A percentile compares a stretch with the other conserved stretches of the same genome.
Evolutionary conservation across 2,888 invertebrate genomes (phyloP).

Genomic region (Netelia virgata): DNA sequence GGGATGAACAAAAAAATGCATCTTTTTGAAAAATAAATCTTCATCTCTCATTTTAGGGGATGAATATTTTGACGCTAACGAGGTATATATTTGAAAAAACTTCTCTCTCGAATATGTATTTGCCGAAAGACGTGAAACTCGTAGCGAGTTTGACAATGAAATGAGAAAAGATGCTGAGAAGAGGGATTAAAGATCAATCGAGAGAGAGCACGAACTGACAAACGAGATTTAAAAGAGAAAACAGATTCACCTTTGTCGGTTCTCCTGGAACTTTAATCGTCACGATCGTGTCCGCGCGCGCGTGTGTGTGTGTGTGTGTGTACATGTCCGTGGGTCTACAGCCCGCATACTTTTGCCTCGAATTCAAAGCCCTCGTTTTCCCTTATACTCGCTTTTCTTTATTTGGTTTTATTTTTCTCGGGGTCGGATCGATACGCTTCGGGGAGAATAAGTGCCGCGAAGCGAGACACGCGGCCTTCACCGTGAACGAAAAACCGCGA

Average conservation of each 20-base stretch:
- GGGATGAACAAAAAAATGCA: too few relatives aligned
- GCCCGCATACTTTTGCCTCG: slow-evolving; percentile 11
- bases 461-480: slow-evolving; percentile 65
- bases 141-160: not conserved
- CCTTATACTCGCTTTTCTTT: slow-evolving; percentile 20
- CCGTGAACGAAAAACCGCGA: slow-evolving; percentile 64
- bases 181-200: not conserved
- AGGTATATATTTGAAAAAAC: too few relatives aligned
- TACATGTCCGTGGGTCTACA: too few relatives aligned
- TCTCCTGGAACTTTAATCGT: not conserved
- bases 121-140: not conserved
- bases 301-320: too few relatives aligned
- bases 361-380: slow-evolving; percentile 17
- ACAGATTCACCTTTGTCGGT: not conserved
- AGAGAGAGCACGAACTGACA: not conserved
- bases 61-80: too few relatives aligned
- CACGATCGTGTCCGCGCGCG: not conserved
- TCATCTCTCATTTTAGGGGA: too few relatives aligned
- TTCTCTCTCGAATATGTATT: not conserved
- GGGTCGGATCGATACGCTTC: slow-evolving; percentile 64
- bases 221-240: slow-evolving; percentile 13
- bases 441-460: slow-evolving; percentile 65
- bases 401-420: slow-evolving; percentile 55
- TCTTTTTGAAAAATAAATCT: too few relatives aligned
- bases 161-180: not conserved